Conservation (phyloP, 2,888 invertebrate species). For the Drosophila emarginata region DNA sequence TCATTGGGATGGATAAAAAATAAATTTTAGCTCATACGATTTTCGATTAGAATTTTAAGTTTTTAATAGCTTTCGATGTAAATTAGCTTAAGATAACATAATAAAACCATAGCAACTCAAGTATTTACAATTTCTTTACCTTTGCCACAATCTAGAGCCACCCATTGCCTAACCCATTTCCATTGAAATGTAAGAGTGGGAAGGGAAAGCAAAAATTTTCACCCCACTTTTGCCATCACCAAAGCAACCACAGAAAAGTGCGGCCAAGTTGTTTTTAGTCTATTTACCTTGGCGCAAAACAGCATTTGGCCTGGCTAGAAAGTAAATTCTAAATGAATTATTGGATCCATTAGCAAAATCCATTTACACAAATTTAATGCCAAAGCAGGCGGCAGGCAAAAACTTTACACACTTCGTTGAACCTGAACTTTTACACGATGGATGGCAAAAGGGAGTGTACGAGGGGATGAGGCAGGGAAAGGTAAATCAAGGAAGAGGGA, state of each 20-base stretch:
- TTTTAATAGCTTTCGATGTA: neutral
- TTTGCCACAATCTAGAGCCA: neutral
- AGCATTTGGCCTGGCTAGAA: slow-evolving; percentile 69
- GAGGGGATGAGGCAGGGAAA: neutral
- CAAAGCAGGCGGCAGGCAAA: slow-evolving; percentile 61
- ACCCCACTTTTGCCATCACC: slow-evolving; percentile 15
- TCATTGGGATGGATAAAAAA: neutral
- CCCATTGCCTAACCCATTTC: neutral
- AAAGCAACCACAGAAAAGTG: slow-evolving; percentile 56
- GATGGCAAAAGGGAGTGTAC: slow-evolving; percentile 12
- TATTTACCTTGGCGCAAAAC: slow-evolving; percentile 69
- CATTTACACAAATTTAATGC: slow-evolving; percentile 80
- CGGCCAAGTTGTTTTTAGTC: slow-evolving; percentile 56
- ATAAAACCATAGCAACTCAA: slow-evolving; percentile 8
- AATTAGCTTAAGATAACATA: slow-evolving; percentile 1
- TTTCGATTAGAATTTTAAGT: neutral
- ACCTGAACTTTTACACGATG: slow-evolving; percentile 52
- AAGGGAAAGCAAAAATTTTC: slow-evolving; percentile 4
- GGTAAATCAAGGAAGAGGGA: slow-evolving; percentile 7
- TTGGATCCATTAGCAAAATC: slow-evolving; percentile 81
- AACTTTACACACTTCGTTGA: slow-evolving; percentile 80
- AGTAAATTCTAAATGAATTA: slow-evolving; percentile 81
- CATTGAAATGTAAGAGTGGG: neutral
- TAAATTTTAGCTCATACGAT: neutral
- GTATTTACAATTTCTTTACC: slow-evolving; percentile 1